Conservation (phyloP, 2,113 vertebrate species). For the Lipophrys pholis region DNA sequence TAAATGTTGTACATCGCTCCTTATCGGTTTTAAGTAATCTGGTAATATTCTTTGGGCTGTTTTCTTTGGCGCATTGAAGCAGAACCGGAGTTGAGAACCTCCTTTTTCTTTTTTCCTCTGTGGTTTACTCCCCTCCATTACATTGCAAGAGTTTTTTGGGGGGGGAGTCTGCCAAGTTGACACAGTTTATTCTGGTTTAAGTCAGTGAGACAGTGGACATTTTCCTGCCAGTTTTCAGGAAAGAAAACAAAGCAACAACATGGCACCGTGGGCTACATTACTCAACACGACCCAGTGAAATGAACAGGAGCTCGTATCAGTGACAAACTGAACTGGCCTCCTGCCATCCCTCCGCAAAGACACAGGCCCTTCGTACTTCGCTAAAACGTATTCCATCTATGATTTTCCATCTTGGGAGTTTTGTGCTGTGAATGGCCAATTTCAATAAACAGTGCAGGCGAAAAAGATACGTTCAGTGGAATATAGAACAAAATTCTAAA, state of each 20-base stretch:
- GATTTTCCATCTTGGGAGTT: background rate
- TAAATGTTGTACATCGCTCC: background rate
- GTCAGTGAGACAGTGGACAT: background rate
- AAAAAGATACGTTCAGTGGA: too few species aligned
- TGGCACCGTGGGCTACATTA: slow-evolving; percentile 3
- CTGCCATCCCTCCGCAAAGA: background rate
- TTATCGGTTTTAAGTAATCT: slow-evolving; percentile 16
- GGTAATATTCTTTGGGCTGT: slow-evolving; percentile 16
- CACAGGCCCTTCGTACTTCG: too few species aligned
- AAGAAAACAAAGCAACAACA: background rate
- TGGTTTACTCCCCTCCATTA: background rate
- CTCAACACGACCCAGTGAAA: background rate
- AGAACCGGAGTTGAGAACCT: slow-evolving; percentile 4
- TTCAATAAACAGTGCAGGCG: background rate
- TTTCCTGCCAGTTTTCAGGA: slow-evolving; percentile 32
- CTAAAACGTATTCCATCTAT: background rate
- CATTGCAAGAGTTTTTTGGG: slow-evolving; percentile 7
- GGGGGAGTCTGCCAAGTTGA: slow-evolving; percentile 28
- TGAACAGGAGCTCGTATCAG: slow-evolving; percentile 7
- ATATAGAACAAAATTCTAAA: too few species aligned
- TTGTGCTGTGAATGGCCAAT: slow-evolving; percentile 3
- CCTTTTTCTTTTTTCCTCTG: slow-evolving; percentile 3
- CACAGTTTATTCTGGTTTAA: slow-evolving; percentile 19
- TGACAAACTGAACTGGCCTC: background rate
- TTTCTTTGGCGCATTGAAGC: slow-evolving; percentile 23